Conservation (phyloP, 2,797 vertebrate species). For the Mormyrops boulengeri region DNA sequence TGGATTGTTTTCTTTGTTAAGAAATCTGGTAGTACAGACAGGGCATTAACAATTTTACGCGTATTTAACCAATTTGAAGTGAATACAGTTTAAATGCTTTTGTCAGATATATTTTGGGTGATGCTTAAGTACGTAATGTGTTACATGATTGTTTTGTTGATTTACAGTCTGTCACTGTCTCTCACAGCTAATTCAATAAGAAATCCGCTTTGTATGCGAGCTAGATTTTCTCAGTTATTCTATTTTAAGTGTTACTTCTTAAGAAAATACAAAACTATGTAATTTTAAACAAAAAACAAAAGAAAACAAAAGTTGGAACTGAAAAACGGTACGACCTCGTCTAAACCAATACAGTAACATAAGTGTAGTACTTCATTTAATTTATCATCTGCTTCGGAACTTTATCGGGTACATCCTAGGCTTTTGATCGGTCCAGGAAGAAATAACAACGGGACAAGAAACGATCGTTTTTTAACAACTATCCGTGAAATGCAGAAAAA, state of each 20-base stretch:
- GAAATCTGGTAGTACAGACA: neutral
- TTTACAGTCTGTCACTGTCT: conserved; percentile 50
- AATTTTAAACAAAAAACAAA: neutral
- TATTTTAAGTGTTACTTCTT: neutral
- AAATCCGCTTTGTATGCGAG: neutral
- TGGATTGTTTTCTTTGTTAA: conserved; percentile 5
- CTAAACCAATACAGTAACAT: neutral
- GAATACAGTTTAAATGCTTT: conserved; percentile 40
- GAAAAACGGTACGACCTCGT: neutral
- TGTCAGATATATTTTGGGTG: conserved; percentile 56
- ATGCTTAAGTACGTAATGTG: conserved; percentile 56
- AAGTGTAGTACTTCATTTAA: neutral
- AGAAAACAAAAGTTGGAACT: neutral
- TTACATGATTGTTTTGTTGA: conserved; percentile 62
- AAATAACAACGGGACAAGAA: neutral
- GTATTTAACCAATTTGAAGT: neutral
- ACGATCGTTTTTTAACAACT: neutral
- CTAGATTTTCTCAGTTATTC: neutral
- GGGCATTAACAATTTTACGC: neutral
- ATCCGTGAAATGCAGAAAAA: neutral
- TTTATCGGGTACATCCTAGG: neutral
- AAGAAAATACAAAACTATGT: conserved; percentile 4
- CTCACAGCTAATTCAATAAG: neutral
- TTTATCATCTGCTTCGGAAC: neutral
- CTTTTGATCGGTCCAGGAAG: neutral